Evolutionary conservation across 2,888 invertebrate genomes (phyloP), one percentile per base, ranked within the genome.

Genomic region (Apodemia zela): DNA sequence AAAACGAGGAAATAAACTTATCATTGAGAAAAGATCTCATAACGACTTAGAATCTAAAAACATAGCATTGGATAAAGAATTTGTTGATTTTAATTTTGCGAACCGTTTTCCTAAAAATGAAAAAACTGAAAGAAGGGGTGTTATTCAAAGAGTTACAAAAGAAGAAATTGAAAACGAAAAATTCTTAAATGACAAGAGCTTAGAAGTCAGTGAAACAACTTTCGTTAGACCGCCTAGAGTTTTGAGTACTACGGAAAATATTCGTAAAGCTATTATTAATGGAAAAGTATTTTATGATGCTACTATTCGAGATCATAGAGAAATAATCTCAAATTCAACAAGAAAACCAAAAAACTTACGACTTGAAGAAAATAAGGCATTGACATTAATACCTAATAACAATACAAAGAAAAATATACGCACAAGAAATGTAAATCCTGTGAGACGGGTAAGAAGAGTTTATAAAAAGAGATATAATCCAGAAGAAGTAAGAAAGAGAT

Each of bases 241-340:
- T 42, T 70, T 90, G 29, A 81, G 80, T 65, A 89, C 89, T 0
- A 89, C 88, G 10, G 89, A 90, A 11, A 89, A 87, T 69, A 81
- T 91, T 59, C 72, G 86, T 42, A 92, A 90, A 75, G 85, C 91
- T 0, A 78, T 91, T 13, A 77, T 92, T 0, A 92, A 92, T 61
- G 92, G 92, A 0, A 90, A 90, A 77, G 81, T 92, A 0, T 92
- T 87, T 65, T 92, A 92, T 51, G 92, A 92, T 64, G 92, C 92
- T 2, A 85, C 89, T 0, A 75, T 90, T 65, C 81, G 86, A 66
- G 89, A 89, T 60, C 86, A 86, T 49, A 80, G 84, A 66, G 89
- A 88, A 61, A 65, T 79, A 11, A 78, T 76, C 2, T 66, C 71
- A 2, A 89, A 84, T 66, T 67, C 75, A 2, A 83, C 82, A 4